phyloP scores from a whole-genome alignment of 2,888 invertebrate genomes.

The Matsumyia berberina region DNA sequence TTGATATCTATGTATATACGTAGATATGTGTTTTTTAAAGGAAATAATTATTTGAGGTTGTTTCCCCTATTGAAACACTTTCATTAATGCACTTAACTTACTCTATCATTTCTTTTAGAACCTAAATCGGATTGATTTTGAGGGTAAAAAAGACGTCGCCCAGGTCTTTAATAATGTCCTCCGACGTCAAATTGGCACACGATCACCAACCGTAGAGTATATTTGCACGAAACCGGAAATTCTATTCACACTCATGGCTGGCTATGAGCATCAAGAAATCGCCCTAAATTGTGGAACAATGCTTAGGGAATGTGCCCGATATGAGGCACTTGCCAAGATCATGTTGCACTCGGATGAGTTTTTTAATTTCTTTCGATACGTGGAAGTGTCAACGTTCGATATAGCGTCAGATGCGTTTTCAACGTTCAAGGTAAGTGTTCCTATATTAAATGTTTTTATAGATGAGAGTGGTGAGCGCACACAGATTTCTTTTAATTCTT shows the following conservation, averaged over 20 bases:
- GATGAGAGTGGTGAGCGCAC: too few species aligned
- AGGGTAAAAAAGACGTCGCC: constrained; percentile 99
- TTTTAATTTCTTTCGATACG: constrained; percentile 99
- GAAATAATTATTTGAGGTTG: too few species aligned
- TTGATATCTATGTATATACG: too few species aligned
- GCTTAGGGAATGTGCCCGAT: constrained; percentile 98
- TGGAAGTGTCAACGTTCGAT: constrained; percentile 99
- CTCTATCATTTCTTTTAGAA: constrained; percentile 85
- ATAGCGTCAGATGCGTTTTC: constrained; percentile 99
- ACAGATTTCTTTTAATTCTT: not conserved
- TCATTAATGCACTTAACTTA: too few species aligned
- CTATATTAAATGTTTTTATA: not conserved
- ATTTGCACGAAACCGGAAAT: constrained; percentile 99
- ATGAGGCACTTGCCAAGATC: constrained; percentile 99
- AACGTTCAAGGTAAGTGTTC: constrained; percentile 96
- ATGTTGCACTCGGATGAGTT: constrained; percentile 99
- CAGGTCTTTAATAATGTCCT: constrained; percentile 99
- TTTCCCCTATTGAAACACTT: too few species aligned
- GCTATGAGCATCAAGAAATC: constrained; percentile 99
- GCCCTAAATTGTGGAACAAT: constrained; percentile 99
- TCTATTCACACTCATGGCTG: constrained; percentile 97
- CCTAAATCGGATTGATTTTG: constrained; percentile 90
- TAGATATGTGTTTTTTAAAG: too few species aligned
- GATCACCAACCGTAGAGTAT: constrained; percentile 99
- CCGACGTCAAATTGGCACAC: constrained; percentile 98